Conservation (phyloP, 2,797 vertebrate genomes). For the Lepilemur septentrionalis region DNA sequence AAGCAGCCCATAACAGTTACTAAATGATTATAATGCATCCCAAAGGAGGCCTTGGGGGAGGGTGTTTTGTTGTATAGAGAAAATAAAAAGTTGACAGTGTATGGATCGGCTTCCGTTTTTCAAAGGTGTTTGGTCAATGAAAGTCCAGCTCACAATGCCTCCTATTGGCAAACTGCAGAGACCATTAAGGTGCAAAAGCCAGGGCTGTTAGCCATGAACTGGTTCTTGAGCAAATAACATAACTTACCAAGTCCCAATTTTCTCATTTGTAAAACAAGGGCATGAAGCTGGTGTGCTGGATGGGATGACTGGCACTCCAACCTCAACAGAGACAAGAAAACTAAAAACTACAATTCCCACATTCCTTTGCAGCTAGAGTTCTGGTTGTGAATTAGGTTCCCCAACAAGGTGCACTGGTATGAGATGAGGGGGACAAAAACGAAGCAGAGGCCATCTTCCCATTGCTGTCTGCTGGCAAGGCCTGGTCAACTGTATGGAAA, state of each 20-base stretch:
- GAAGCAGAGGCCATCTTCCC: not conserved
- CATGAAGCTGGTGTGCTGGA: not conserved
- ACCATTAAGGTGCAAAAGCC: not conserved
- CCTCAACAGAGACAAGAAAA: not conserved
- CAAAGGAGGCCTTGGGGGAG: not conserved
- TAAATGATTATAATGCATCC: not conserved
- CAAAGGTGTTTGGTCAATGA: not conserved
- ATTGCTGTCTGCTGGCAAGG: not conserved
- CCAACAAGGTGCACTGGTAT: not conserved
- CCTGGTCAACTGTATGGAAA: not conserved
- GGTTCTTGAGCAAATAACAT: not conserved
- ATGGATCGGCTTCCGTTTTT: not conserved
- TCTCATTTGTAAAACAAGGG: not conserved
- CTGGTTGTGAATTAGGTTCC: not conserved
- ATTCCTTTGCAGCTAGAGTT: not conserved
- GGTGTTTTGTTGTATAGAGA: not conserved
- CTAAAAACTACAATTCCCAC: not conserved
- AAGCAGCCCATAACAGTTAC: not conserved
- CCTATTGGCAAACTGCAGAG: not conserved
- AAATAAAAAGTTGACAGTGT: not conserved
- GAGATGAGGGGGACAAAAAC: not conserved
- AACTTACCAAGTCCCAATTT: not conserved
- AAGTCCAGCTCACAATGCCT: not conserved
- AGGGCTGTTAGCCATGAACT: fast-evolving
- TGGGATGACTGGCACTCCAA: too few species aligned